phyloP scores from a whole-genome alignment of 2,113 vertebrate genomes.

The Myiozetetes cayanensis region DNA sequence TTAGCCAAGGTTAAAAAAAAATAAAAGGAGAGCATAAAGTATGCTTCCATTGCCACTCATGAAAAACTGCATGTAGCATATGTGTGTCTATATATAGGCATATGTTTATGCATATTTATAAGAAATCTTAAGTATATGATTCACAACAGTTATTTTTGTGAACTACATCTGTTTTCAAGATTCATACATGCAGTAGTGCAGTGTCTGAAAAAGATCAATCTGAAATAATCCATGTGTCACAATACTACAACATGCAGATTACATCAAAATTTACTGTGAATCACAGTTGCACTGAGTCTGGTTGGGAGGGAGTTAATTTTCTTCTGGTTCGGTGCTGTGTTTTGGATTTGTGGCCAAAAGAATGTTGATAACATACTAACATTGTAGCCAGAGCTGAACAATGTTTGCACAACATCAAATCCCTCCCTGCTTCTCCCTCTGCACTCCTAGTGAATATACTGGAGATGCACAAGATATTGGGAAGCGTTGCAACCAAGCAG shows the following conservation, averaged over 20 bases:
- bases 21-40: background rate
- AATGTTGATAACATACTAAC: background rate
- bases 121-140: background rate
- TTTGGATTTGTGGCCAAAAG: background rate
- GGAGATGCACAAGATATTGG: accelerated
- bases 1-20: background rate
- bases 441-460: background rate
- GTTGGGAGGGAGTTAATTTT: background rate
- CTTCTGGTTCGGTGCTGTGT: background rate
- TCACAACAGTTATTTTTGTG: background rate
- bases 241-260: background rate
- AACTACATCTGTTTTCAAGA: background rate
- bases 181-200: background rate
- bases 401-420: background rate
- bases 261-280: background rate
- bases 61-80: accelerated
- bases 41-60: background rate
- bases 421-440: background rate
- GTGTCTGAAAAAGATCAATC: background rate
- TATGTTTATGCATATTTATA: background rate
- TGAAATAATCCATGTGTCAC: background rate
- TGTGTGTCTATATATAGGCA: background rate
- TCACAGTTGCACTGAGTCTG: background rate
- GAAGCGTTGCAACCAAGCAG: background rate
- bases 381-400: background rate